phyloP scores from a whole-genome alignment of 1,140 invertebrate genomes.

The Ceratina australensis region DNA sequence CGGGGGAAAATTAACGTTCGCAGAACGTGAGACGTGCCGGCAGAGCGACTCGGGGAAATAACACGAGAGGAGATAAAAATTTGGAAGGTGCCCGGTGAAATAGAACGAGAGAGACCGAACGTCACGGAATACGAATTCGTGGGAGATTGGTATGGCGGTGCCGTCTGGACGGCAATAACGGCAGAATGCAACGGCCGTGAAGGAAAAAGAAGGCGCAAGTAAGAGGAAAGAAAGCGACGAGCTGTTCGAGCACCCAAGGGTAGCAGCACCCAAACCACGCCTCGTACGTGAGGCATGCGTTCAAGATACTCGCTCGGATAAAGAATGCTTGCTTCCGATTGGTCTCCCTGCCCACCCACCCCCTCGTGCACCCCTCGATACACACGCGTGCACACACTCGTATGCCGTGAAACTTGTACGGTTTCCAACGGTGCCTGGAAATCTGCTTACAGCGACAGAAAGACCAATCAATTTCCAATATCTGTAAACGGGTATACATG shows the following conservation, averaged over 20 bases:
- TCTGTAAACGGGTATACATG: neutral
- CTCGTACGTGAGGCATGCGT: conserved; percentile 72
- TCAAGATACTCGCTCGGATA: conserved; percentile 73
- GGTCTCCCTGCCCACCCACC: conserved; percentile 69
- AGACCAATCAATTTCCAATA: neutral
- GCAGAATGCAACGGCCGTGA: conserved; percentile 61
- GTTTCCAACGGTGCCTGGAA: conserved; percentile 30
- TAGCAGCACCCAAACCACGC: conserved; percentile 74
- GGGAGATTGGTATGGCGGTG: conserved; percentile 46
- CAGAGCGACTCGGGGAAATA: too few relatives aligned
- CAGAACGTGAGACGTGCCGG: too few relatives aligned
- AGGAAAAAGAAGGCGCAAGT: conserved; percentile 27
- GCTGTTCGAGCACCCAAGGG: conserved; percentile 50
- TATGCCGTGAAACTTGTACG: conserved; percentile 43
- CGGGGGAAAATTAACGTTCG: neutral
- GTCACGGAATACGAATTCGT: conserved; percentile 21
- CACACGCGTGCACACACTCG: conserved; percentile 31
- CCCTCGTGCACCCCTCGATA: conserved; percentile 52
- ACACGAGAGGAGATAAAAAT: neutral
- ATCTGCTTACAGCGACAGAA: neutral
- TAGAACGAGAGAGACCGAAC: neutral
- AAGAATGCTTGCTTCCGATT: conserved; percentile 78
- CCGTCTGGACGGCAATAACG: conserved; percentile 37
- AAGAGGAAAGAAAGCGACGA: conserved; percentile 23
- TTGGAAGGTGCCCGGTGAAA: neutral